Evolutionary conservation across 2,888 invertebrate species (phyloP), one percentile per base, ranked within the genome.

Genomic region (Eristalis arbustorum): DNA sequence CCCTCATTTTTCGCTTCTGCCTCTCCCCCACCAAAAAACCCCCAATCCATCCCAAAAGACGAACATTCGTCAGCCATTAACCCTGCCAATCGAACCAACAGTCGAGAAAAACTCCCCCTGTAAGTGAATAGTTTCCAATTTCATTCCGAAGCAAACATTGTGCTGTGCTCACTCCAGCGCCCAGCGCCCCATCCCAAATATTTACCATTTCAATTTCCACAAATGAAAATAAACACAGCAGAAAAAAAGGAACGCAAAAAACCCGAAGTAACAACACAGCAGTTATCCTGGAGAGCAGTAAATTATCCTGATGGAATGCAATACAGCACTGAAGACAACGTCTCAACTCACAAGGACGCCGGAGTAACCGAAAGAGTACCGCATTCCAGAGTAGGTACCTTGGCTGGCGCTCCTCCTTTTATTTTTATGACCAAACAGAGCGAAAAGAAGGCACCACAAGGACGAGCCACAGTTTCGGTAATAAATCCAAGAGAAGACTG

Each of bases 261-360:
- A 40, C 14, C 0, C 37, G 22, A 1, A 34, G 56, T 34, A 31
- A 31, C 31, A 31, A 40, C 61, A n/a, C 23, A 62, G 56, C 18
- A 61, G 67, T 49, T 49, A 62, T 68, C 71, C 71, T 64, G 22
- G 64, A 37, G 56, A 57, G 71, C 71, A 71, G 71, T 78, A 78
- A 71, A 78, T 78, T 78, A 72, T 71, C 59, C 78, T 78, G 71
- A 76, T 71, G 71, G 71, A 78, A 78, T 69, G 78, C 78, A 69
- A 77, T 77, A 37, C 37, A 78, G 76, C 40, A 71, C 69, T 37
- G 64, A 78, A 71, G 31, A 63, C 64, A 71, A 78, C 57, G 64
- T 78, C 78, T 78, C 22, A 78, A 78, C 63, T 69, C 64, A 78
- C 57, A 78, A 59, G 78, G 59, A 77, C 63, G 25, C 34, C 42